Base-by-base conservation (phyloP, 2,888 invertebrate genomes). In the Adineta ricciae region DNA sequence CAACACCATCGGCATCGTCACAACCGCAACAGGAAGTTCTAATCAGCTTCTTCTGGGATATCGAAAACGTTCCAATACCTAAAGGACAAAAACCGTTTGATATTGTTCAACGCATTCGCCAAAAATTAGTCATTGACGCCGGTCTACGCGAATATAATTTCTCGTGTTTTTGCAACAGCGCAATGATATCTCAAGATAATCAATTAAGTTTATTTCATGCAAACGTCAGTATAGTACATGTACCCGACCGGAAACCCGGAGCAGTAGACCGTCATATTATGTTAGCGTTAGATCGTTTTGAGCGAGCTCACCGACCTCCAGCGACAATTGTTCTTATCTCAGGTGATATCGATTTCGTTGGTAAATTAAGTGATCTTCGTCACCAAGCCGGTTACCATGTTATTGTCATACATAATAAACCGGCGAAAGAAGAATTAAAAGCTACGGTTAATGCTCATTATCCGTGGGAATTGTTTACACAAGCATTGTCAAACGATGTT, bases 101-200 rank as follows among this genome's bases (percentile, higher is more conserved):
- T 41, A 78, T 78, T 41, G 78, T 78, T 24, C 78, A 78, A 78
- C 78, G 78, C n/a, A 41, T 78, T 41, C 78, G 78, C 38, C 24
- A 41, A 38, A 38, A 41, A 38, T 8, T 78, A 38, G 41, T 78
- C 14, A 19, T 41, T 14, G 64, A 64, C 27, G 4, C 41, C n/a
- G 41, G 41, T 32, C 19, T 78, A n/a, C 78, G n/a, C 19, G 78
- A 78, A 78, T 24, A 4, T 24, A 41, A 4, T 78, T 78, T 78
- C 41, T 41, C 38, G n/a, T 78, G 78, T 16, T 78, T 19, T 21
- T 78, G 78, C 16, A 24, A 78, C 11, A 41, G 4, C 3, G 41
- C 8, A 11, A 41, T n/a, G 0, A 78, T 78, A 78, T 41, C 78
- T 11, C 5, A 41, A 21, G 41, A 41, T 2, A 78, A 78, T 78